A percentile compares a stretch with the other conserved stretches of the same genome.
These are phyloP conservation scores for Epirrhoe tristata DNA, from an alignment of 2,888 invertebrate genomes.

Conservation along the genomic window DNA sequence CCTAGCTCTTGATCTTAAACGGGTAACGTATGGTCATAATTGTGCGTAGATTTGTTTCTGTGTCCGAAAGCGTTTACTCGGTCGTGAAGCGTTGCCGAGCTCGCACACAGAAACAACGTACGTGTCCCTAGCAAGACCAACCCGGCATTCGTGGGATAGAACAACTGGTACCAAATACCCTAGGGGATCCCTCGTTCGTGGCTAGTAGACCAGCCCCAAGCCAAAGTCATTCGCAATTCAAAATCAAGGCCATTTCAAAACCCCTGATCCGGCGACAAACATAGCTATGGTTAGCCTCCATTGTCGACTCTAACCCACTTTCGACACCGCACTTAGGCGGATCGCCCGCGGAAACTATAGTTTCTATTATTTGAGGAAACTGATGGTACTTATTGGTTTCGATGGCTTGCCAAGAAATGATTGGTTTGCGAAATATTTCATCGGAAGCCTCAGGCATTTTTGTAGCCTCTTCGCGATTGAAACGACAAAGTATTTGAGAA, in stretches of 20 bases:
- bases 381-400: constrained; percentile 43
- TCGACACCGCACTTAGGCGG: constrained; percentile 49
- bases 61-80: too few relatives aligned
- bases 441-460: not conserved
- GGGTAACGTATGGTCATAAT: too few relatives aligned
- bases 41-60: too few relatives aligned
- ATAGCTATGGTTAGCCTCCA: constrained; percentile 31
- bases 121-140: too few relatives aligned
- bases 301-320: constrained; percentile 26
- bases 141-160: too few relatives aligned
- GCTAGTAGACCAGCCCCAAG: too few relatives aligned
- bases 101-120: too few relatives aligned
- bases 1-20: too few relatives aligned
- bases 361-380: constrained; percentile 49
- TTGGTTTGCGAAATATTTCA: constrained; percentile 8
- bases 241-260: constrained; percentile 19
- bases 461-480: not conserved
- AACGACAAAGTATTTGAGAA: too few relatives aligned
- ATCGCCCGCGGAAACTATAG: constrained; percentile 57
- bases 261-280: constrained; percentile 20
- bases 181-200: too few relatives aligned
- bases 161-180: too few relatives aligned
- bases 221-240: not conserved
- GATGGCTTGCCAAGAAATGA: constrained; percentile 21
- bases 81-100: too few relatives aligned